A percentile compares a stretch with the other conserved stretches of the same genome.
phyloP scores from a whole-genome alignment of 92 coral and sea anemone genomes.

The Scolanthus callimorphus region DNA sequence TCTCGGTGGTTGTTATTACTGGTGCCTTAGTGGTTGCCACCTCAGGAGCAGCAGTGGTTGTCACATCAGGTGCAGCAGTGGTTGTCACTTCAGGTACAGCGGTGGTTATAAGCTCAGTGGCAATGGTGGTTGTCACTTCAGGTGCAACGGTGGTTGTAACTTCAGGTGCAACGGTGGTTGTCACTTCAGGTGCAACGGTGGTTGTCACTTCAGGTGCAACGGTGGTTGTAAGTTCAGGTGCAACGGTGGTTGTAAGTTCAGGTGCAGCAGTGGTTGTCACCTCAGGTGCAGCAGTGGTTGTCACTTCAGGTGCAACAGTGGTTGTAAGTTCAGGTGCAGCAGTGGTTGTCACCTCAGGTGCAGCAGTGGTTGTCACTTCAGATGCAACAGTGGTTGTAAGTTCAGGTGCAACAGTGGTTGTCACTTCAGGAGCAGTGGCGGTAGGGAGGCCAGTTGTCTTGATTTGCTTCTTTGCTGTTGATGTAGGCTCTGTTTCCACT shows the following conservation, averaged over 20 bases:
- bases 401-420: not conserved
- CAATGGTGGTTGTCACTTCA: not conserved
- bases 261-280: slow-evolving; percentile 1
- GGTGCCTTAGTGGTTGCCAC: not conserved
- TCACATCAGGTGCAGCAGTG: slow-evolving; percentile 1
- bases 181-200: not conserved
- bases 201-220: slow-evolving; percentile 2
- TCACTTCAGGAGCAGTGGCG: not conserved
- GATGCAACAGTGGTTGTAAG: not conserved
- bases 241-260: not conserved
- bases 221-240: not conserved
- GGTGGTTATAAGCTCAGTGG: not conserved
- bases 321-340: not conserved
- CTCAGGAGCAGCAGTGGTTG: slow-evolving; percentile 1
- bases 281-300: not conserved
- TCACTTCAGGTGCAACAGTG: not conserved
- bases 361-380: not conserved
- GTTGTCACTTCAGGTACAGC: slow-evolving; percentile 1
- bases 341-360: not conserved
- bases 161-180: not conserved
- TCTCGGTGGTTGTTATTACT: not conserved
- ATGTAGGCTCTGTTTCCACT: too few relatives aligned
- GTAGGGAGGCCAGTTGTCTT: not conserved
- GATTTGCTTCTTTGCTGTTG: not conserved
- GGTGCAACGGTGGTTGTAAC: slow-evolving; percentile 1